phyloP scores from a whole-genome alignment of 1,140 invertebrate species.

The Zaprionus taronus region DNA sequence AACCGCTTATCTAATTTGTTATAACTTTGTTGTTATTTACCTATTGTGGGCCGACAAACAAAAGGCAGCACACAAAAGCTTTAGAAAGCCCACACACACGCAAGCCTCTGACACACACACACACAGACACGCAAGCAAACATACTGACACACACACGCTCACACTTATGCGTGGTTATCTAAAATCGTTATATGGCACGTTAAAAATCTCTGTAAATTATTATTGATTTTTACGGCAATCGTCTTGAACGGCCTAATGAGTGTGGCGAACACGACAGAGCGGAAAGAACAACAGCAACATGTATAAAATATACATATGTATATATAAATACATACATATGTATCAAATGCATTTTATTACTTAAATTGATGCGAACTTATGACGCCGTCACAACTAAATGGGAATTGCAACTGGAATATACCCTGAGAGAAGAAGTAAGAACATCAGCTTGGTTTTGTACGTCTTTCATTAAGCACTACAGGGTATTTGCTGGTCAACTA shows the following conservation, averaged over 20 bases:
- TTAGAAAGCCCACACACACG: conserved; percentile 55
- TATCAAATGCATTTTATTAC: conserved; percentile 53
- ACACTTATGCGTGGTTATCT: conserved; percentile 32
- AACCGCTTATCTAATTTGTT: conserved; percentile 75
- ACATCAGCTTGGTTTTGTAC: background rate
- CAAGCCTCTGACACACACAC: conserved; percentile 12
- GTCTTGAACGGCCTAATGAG: conserved; percentile 49
- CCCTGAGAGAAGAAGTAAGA: background rate
- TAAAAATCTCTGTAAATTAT: conserved; percentile 67
- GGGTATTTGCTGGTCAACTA: background rate
- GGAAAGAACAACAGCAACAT: conserved; percentile 7
- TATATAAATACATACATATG: background rate
- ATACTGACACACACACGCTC: background rate
- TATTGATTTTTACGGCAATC: conserved; percentile 64
- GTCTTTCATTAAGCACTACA: background rate
- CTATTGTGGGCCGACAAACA: conserved; percentile 58
- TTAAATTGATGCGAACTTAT: conserved; percentile 58
- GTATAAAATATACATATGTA: background rate
- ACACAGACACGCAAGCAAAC: conserved; percentile 10
- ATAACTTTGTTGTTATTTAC: conserved; percentile 67
- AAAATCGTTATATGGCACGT: conserved; percentile 56
- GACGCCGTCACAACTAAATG: background rate
- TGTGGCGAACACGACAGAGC: conserved; percentile 23
- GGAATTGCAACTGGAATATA: background rate
- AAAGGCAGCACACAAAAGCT: conserved; percentile 49